These are phyloP conservation scores for Hyphantria cunea DNA, from an alignment of 1,140 invertebrate genomes.

Conservation along the genomic window DNA sequence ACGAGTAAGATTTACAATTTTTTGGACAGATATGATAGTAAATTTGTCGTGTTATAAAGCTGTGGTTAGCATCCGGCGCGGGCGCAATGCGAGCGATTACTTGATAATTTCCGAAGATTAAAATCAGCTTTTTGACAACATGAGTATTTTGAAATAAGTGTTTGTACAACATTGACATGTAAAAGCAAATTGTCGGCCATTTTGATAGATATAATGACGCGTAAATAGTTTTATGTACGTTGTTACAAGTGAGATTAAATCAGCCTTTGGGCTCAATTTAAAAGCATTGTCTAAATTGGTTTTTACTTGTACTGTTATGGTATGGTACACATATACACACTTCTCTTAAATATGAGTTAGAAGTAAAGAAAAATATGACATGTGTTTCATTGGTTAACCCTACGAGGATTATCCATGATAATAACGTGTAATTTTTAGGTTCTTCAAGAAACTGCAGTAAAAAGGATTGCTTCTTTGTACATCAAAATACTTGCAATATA, in stretches of 20 bases:
- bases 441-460: too few relatives aligned
- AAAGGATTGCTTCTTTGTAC: too few relatives aligned
- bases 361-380: too few relatives aligned
- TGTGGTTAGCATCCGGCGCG: conserved; percentile 71
- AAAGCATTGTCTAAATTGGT: conserved; percentile 20
- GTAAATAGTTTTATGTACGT: conserved; percentile 21
- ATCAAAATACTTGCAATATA: too few relatives aligned
- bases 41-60: conserved; percentile 36
- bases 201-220: conserved; percentile 28
- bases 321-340: background rate
- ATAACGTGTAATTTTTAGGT: too few relatives aligned
- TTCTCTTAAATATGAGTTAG: too few relatives aligned
- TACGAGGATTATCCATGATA: too few relatives aligned
- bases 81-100: conserved; percentile 73
- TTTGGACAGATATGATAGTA: background rate
- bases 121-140: conserved; percentile 68
- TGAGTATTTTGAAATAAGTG: conserved; percentile 52
- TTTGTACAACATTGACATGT: conserved; percentile 29
- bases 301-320: background rate
- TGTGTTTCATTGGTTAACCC: too few relatives aligned
- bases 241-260: conserved; percentile 20
- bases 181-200: conserved; percentile 30
- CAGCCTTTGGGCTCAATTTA: conserved; percentile 18
- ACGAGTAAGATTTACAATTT: conserved; percentile 34
- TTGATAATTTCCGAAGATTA: conserved; percentile 73